These are phyloP conservation scores for Hipparchia sbordonii DNA, from an alignment of 2,888 invertebrate species.

Conservation along the genomic window DNA sequence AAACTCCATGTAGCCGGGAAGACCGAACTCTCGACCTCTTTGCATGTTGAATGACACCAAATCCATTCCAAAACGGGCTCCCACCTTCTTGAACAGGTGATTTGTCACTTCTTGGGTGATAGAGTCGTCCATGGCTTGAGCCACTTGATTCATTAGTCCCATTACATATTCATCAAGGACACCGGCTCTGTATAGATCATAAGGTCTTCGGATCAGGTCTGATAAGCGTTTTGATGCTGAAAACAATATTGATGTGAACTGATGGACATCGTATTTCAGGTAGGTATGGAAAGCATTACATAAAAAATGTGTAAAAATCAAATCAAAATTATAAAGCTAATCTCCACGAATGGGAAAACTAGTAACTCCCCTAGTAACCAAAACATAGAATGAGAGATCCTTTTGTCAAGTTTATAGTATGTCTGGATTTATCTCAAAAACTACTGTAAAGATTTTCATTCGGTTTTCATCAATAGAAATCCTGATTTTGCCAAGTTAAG, in stretches of 20 bases:
- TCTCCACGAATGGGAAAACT: too few species aligned
- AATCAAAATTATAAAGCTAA: too few species aligned
- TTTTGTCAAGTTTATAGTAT: too few species aligned
- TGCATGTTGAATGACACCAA: constrained; percentile 97
- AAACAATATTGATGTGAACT: neutral
- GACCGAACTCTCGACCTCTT: constrained; percentile 94
- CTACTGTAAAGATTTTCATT: too few species aligned
- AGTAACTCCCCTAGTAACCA: too few species aligned
- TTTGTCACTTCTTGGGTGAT: constrained; percentile 96
- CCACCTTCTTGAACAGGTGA: constrained; percentile 93
- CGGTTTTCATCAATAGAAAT: too few species aligned
- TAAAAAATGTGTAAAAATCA: too few species aligned
- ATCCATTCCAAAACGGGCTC: constrained; percentile 92
- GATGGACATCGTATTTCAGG: too few species aligned
- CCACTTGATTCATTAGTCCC: constrained; percentile 96
- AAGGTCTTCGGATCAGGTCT: constrained; percentile 93
- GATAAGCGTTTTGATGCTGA: constrained; percentile 94
- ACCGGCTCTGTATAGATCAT: constrained; percentile 94
- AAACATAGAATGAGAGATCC: too few species aligned
- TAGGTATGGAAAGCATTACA: too few species aligned
- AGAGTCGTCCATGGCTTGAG: constrained; percentile 97
- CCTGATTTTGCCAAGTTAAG: too few species aligned
- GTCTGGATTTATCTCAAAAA: too few species aligned
- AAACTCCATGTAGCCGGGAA: constrained; percentile 96
- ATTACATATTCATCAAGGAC: constrained; percentile 95